phyloP scores from a whole-genome alignment of 2,888 invertebrate species.

The Epiblema foenella region DNA sequence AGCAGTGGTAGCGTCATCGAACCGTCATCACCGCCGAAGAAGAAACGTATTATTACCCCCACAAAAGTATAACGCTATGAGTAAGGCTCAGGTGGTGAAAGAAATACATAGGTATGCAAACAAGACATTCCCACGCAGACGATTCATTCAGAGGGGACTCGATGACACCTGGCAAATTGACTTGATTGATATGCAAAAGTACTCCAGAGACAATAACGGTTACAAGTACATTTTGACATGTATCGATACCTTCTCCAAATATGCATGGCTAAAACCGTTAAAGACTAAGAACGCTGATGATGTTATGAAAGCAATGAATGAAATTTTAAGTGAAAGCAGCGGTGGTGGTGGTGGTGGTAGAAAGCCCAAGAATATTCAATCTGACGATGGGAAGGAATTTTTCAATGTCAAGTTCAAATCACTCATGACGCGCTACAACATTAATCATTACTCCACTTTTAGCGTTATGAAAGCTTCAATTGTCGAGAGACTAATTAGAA shows the following conservation, averaged over 20 bases:
- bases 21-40: too few relatives aligned
- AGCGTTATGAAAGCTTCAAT: constrained; percentile 25
- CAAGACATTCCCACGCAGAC: constrained; percentile 13
- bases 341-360: too few relatives aligned
- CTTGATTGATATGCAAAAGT: constrained; percentile 25
- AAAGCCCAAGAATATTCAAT: constrained; percentile 27
- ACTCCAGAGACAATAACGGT: neutral
- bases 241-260: constrained; percentile 31
- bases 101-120: constrained; percentile 27
- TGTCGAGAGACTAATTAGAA: neutral
- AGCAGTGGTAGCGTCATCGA: too few relatives aligned
- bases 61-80: too few relatives aligned
- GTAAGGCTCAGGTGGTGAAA: constrained; percentile 25
- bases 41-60: too few relatives aligned
- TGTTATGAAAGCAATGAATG: constrained; percentile 3
- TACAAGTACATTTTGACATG: constrained; percentile 24
- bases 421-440: neutral
- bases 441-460: constrained; percentile 32
- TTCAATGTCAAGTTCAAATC: constrained; percentile 11
- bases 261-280: constrained; percentile 3
- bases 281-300: constrained; percentile 27
- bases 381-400: constrained; percentile 24
- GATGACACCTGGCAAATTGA: constrained; percentile 34
- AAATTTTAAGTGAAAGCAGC: constrained; percentile 14
- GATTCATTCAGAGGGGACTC: constrained; percentile 15